phyloP scores from a whole-genome alignment of 2,888 invertebrate species.

The Mimas tiliae region DNA sequence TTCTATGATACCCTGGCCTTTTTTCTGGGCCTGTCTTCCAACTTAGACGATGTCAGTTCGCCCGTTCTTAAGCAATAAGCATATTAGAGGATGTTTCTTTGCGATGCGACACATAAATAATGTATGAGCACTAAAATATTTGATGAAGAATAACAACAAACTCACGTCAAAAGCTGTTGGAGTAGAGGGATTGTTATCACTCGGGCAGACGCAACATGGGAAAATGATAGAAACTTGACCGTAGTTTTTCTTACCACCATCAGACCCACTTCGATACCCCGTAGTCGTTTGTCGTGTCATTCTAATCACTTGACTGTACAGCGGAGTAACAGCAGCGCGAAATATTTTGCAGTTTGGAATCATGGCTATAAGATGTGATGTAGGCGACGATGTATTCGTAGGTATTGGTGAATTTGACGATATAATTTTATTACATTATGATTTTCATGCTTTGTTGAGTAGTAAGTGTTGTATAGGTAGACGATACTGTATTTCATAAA shows the following conservation, averaged over 20 bases:
- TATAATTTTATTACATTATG: neutral
- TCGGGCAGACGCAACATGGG: conserved; percentile 28
- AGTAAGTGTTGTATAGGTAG: neutral
- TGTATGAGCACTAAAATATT: too few relatives aligned
- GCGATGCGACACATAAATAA: too few relatives aligned
- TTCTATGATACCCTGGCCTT: too few relatives aligned
- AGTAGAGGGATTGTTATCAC: conserved; percentile 34
- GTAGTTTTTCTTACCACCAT: conserved; percentile 25
- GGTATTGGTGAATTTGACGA: neutral
- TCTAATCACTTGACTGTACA: neutral
- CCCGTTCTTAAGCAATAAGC: too few relatives aligned
- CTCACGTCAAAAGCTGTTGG: conserved; percentile 52
- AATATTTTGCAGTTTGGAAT: conserved; percentile 10
- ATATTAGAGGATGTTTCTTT: too few relatives aligned
- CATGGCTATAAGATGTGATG: conserved; percentile 4
- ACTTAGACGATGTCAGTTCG: too few relatives aligned
- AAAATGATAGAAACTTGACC: conserved; percentile 6
- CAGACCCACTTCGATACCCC: conserved; percentile 9
- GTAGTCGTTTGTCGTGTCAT: neutral
- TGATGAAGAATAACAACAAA: conserved; percentile 3
- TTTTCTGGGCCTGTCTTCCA: too few relatives aligned
- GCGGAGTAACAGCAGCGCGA: neutral
- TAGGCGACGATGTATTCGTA: neutral
- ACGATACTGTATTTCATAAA: neutral
- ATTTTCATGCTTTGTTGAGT: neutral